Evolutionary conservation across 2,797 vertebrate genomes (phyloP).

Genomic region (Platyrinchus mystaceus): DNA sequence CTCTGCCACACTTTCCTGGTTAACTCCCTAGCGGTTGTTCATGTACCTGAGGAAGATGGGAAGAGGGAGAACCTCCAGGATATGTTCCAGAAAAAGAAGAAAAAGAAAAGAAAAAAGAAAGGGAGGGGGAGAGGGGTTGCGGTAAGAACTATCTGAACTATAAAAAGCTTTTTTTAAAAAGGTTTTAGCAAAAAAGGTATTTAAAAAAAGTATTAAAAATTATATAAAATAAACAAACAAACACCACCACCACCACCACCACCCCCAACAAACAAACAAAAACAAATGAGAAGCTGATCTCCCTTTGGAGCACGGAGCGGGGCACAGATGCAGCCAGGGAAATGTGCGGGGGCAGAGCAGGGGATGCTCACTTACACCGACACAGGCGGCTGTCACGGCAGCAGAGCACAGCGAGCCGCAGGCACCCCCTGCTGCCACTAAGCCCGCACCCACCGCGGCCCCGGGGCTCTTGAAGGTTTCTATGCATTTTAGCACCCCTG

Average conservation of each 20-base stretch:
- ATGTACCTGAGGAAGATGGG: background rate
- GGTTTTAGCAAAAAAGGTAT: background rate
- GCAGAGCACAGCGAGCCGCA: background rate
- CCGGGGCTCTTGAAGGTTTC: background rate
- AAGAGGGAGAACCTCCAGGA: background rate
- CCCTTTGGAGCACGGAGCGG: background rate
- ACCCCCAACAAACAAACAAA: too few relatives aligned
- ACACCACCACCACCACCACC: too few relatives aligned
- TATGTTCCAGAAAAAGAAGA: too few relatives aligned
- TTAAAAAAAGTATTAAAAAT: background rate
- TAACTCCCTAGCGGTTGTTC: background rate
- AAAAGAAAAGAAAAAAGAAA: too few relatives aligned
- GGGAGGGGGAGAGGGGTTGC: fast-evolving
- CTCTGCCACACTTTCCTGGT: background rate
- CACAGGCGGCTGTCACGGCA: fast-evolving
- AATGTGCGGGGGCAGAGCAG: background rate
- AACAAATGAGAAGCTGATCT: background rate
- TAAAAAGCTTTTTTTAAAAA: background rate
- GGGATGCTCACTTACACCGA: background rate
- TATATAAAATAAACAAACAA: too few relatives aligned
- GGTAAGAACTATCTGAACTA: background rate
- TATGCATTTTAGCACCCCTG: background rate
- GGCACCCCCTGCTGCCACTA: slow-evolving; percentile 13
- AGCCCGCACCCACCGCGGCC: background rate
- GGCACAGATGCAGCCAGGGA: background rate